Evolutionary conservation across 2,888 invertebrate genomes (phyloP), one percentile per base, ranked within the genome.

Genomic region (Andrena fulva): DNA sequence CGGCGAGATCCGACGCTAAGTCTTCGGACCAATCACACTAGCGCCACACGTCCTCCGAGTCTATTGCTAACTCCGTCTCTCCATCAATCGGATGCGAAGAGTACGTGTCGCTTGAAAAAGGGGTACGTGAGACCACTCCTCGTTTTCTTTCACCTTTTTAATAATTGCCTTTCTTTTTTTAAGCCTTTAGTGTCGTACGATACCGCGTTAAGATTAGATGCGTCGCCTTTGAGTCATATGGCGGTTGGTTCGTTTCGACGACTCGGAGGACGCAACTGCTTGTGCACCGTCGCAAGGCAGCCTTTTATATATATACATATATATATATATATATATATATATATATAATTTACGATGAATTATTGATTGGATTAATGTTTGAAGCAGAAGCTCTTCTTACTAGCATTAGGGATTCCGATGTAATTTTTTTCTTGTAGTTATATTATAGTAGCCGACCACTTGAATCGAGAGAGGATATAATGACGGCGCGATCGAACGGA

Each of bases 361-460:
- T 82, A 80, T 56, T 62, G 54, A 86, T 80, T 85, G 80, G 24
- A 88, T 89, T 87, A 89, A 74, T 83, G 78, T 80, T 87, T 77
- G 63, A 78, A 60, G 52, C 66, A 73, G 74, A 74, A 66, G 66
- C 63, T 76, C 82, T 73, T 83, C 75, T 87, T 83, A 80, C 66
- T 89, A 88, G 80, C 64, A 48, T 86, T 81, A 74, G 84, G 70
- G 54, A 75, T 89, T 83, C 83, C 80, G 75, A 88, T 89, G 88
- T 88, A 86, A 85, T 89, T 88, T 86, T 88, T 89, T 88, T 87
- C 84, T 89, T 66, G 69, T 88, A 86, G 78, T 24, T 75, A 69
- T 77, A 76, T 56, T 27, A 10, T 56, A 56, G 56, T 80, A 86
- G 80, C 69, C 80, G 82, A 80, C 78, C 83, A 88, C 80, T 84